Evolutionary conservation across 2,888 invertebrate species (phyloP).

Genomic region (Cylloceria caligata): DNA sequence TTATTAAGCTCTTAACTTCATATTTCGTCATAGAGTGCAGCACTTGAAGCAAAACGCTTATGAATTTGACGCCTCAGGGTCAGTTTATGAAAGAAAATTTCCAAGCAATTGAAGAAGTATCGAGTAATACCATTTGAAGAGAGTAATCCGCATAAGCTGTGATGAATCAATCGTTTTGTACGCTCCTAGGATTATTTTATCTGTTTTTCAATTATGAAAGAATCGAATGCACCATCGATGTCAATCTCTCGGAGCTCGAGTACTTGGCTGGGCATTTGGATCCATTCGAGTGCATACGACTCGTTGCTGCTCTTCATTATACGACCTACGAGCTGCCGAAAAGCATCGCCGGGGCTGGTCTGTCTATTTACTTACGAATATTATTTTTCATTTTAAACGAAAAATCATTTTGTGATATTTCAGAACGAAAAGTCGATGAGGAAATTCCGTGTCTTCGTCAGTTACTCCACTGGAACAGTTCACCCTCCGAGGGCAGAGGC

Average conservation of each 20-base stretch:
- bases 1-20: background rate
- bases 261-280: slow-evolving; percentile 87
- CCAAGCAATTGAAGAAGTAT: background rate
- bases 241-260: slow-evolving; percentile 82
- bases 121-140: background rate
- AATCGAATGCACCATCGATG: slow-evolving; percentile 75
- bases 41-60: background rate
- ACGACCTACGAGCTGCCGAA: slow-evolving; percentile 84
- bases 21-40: slow-evolving; percentile 5
- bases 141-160: background rate
- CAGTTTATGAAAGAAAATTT: background rate
- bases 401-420: slow-evolving; percentile 51
- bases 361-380: background rate
- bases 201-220: background rate
- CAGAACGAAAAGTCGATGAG: slow-evolving; percentile 85
- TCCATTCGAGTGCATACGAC: slow-evolving; percentile 86
- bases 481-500: slow-evolving; percentile 85
- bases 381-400: slow-evolving; percentile 6
- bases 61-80: background rate
- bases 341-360: slow-evolving; percentile 84
- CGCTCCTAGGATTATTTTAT: slow-evolving; percentile 9
- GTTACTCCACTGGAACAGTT: slow-evolving; percentile 87
- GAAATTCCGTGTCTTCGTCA: slow-evolving; percentile 86
- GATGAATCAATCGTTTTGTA: slow-evolving; percentile 28
- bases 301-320: slow-evolving; percentile 87